Percentiles rank a stretch among this genome's conserved stretches.
phyloP scores from a whole-genome alignment of 1,140 invertebrate species.

The Lethocerus indicus region DNA sequence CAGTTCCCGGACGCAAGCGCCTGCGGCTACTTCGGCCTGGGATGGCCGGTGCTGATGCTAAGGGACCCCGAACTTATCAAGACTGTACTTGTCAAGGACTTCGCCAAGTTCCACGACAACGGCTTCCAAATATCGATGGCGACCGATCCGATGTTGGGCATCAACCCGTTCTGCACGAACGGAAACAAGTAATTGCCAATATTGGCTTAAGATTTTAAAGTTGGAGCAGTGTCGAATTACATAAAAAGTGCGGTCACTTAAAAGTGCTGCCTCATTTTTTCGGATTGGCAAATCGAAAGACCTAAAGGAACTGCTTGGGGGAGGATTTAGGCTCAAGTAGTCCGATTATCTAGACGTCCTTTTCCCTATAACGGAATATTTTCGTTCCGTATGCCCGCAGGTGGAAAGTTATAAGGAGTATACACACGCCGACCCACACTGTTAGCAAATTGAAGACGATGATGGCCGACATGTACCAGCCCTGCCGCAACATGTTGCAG shows the following conservation, averaged over 20 bases:
- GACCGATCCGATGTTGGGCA: slow-evolving; percentile 26
- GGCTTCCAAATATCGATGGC: slow-evolving; percentile 20
- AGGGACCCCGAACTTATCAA: slow-evolving; percentile 39
- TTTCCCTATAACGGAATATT: no score
- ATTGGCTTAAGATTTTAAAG: slow-evolving; percentile 24
- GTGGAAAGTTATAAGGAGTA: slow-evolving; percentile 36
- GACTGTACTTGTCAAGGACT: slow-evolving; percentile 37
- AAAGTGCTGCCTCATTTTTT: no score
- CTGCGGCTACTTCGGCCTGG: slow-evolving; percentile 23
- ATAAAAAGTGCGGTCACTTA: no score
- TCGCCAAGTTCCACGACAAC: slow-evolving; percentile 25
- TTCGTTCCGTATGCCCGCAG: not conserved
- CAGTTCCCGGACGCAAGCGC: not conserved
- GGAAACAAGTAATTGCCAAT: slow-evolving; percentile 11
- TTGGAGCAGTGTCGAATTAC: no score
- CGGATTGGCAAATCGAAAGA: no score
- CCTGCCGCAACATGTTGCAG: no score
- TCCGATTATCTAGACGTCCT: no score
- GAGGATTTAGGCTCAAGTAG: no score
- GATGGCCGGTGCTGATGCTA: slow-evolving; percentile 28
- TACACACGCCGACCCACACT: slow-evolving; percentile 37
- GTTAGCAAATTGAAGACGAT: slow-evolving; percentile 36
- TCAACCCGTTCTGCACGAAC: slow-evolving; percentile 16
- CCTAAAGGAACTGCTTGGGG: no score
- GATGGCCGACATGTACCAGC: slow-evolving; percentile 29